A percentile compares a stretch with the other conserved stretches of the same genome.
These are phyloP conservation scores for Eurosta solidaginis DNA, from an alignment of 1,140 invertebrate species.

Conservation along the genomic window DNA sequence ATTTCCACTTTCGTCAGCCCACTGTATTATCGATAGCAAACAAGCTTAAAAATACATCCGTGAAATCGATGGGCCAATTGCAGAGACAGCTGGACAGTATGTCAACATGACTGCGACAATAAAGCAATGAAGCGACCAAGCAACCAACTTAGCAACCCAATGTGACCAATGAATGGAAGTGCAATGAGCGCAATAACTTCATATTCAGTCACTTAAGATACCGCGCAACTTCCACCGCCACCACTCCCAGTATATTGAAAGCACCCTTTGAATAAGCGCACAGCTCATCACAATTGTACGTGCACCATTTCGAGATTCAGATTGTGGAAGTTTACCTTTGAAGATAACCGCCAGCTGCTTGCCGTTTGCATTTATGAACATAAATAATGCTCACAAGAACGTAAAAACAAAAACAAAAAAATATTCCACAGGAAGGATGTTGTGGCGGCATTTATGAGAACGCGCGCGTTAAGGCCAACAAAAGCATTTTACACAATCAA, in stretches of 20 bases:
- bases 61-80: not conserved
- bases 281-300: not conserved
- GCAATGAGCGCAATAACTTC: slow-evolving; percentile 21
- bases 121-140: not conserved
- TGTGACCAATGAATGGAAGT: slow-evolving; percentile 1
- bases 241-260: not conserved
- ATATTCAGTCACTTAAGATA: not conserved
- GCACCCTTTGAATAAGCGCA: not conserved
- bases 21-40: not conserved
- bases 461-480: not conserved
- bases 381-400: slow-evolving; percentile 17
- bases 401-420: not conserved
- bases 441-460: slow-evolving; percentile 3
- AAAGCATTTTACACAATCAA: not conserved
- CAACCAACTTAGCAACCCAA: no score
- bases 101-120: slow-evolving; percentile 25
- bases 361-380: slow-evolving; percentile 8
- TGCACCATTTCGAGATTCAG: not conserved
- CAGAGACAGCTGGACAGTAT: slow-evolving; percentile 12
- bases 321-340: slow-evolving; percentile 19
- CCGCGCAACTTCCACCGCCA: no score
- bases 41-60: not conserved
- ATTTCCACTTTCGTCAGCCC: not conserved
- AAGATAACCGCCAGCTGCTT: not conserved
- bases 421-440: no score